Percentiles rank a stretch among this genome's conserved stretches.
Evolutionary conservation across 2,888 invertebrate species (phyloP).

Genomic region (Sinhomidia bicolor): DNA sequence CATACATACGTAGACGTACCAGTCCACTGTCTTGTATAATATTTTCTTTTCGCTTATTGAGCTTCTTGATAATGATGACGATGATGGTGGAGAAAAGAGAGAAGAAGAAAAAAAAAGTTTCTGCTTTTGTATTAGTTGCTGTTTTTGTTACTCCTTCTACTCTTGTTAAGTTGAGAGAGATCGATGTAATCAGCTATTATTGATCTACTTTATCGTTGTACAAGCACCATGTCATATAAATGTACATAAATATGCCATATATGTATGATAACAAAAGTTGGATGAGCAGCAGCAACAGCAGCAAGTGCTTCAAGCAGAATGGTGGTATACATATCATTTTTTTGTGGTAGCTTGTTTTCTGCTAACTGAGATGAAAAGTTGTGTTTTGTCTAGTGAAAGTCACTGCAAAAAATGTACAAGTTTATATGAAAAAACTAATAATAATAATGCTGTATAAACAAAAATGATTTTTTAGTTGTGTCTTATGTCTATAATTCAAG

Average conservation of each 20-base stretch:
- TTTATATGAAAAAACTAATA: background rate
- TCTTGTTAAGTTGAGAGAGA: constrained; percentile 25
- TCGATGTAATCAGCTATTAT: constrained; percentile 69
- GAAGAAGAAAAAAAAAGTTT: too few relatives aligned
- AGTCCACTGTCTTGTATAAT: background rate
- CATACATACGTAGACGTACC: too few relatives aligned
- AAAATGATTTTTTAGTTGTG: too few relatives aligned
- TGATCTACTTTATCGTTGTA: constrained; percentile 40
- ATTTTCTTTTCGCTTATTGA: constrained; percentile 55
- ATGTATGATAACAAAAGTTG: background rate
- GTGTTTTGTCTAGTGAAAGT: constrained; percentile 33
- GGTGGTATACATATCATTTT: too few relatives aligned
- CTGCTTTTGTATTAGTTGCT: constrained; percentile 16
- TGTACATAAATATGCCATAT: background rate
- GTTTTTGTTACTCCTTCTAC: background rate
- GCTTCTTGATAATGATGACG: constrained; percentile 31
- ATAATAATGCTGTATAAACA: constrained; percentile 29
- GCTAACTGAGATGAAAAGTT: background rate
- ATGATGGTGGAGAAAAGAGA: constrained; percentile 15
- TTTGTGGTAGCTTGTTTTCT: background rate
- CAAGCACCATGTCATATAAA: background rate
- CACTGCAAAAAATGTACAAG: background rate
- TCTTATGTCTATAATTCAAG: background rate
- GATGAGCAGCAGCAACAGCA: too few relatives aligned
- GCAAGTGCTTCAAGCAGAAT: background rate